A percentile compares a stretch with the other conserved stretches of the same genome.
These are phyloP conservation scores for Bruchidius siliquastri DNA, from an alignment of 2,888 invertebrate species.

Conservation along the genomic window DNA sequence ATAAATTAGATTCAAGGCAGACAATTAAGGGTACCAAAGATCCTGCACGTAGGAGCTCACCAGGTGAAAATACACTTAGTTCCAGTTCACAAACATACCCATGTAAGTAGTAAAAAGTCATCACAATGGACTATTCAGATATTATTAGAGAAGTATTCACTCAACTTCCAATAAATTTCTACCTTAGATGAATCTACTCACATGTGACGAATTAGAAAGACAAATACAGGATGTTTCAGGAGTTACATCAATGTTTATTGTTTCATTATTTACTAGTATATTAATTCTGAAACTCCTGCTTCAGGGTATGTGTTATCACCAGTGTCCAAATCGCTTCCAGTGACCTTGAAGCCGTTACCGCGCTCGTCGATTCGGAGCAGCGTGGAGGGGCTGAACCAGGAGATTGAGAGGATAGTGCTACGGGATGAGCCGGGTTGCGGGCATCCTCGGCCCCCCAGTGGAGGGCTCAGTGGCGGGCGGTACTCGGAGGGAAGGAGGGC, in stretches of 20 bases:
- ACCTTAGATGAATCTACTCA: no score
- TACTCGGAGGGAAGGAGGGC: slow-evolving; percentile 80
- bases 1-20: slow-evolving; percentile 49
- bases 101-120: slow-evolving; percentile 13
- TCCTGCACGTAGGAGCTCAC: slow-evolving; percentile 41
- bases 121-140: no score
- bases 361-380: slow-evolving; percentile 74
- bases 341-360: slow-evolving; percentile 48
- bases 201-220: no score
- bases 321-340: neutral
- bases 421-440: slow-evolving; percentile 35
- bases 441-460: slow-evolving; percentile 8
- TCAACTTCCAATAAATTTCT: no score
- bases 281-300: neutral
- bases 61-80: slow-evolving; percentile 51
- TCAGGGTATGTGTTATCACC: neutral
- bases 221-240: no score
- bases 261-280: no score
- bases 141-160: no score
- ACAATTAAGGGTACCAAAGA: slow-evolving; percentile 50
- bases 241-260: no score
- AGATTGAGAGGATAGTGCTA: slow-evolving; percentile 76
- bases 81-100: slow-evolving; percentile 50
- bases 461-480: slow-evolving; percentile 22
- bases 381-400: slow-evolving; percentile 82